phyloP scores from a whole-genome alignment of 2,797 vertebrate genomes.

The Champsocephalus esox region DNA sequence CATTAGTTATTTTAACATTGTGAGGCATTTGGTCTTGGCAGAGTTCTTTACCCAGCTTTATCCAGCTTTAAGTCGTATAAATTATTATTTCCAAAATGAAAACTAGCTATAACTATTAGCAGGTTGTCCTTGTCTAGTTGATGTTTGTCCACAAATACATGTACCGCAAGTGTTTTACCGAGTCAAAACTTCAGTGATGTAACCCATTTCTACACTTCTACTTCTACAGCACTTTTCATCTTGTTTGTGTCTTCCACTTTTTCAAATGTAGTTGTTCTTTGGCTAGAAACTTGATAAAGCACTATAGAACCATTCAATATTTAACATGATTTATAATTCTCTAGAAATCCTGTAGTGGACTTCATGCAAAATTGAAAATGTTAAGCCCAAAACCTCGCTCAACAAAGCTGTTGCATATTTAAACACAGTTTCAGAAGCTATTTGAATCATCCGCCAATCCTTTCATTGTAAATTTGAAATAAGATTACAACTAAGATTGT shows the following conservation, averaged over 20 bases:
- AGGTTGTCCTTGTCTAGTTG: neutral
- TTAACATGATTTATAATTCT: constrained; percentile 57
- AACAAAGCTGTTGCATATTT: constrained; percentile 75
- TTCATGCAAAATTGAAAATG: constrained; percentile 71
- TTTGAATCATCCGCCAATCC: constrained; percentile 55
- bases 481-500: constrained; percentile 21
- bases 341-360: constrained; percentile 42
- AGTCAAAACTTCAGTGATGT: constrained; percentile 12
- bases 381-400: constrained; percentile 59
- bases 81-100: constrained; percentile 1
- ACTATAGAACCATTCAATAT: constrained; percentile 66
- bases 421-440: constrained; percentile 48
- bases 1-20: too few relatives aligned
- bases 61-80: neutral
- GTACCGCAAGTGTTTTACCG: constrained; percentile 16
- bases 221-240: neutral
- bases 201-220: constrained; percentile 4
- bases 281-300: constrained; percentile 38
- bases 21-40: too few relatives aligned
- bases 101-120: neutral
- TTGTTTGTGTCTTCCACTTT: constrained; percentile 37
- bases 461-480: constrained; percentile 2
- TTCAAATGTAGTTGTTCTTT: constrained; percentile 39
- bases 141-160: constrained; percentile 19
- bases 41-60: too few relatives aligned